Percentiles rank a stretch among this genome's conserved stretches.
Conservation (phyloP, 2,113 vertebrate genomes). For the Puffinus mauretanicus region DNA sequence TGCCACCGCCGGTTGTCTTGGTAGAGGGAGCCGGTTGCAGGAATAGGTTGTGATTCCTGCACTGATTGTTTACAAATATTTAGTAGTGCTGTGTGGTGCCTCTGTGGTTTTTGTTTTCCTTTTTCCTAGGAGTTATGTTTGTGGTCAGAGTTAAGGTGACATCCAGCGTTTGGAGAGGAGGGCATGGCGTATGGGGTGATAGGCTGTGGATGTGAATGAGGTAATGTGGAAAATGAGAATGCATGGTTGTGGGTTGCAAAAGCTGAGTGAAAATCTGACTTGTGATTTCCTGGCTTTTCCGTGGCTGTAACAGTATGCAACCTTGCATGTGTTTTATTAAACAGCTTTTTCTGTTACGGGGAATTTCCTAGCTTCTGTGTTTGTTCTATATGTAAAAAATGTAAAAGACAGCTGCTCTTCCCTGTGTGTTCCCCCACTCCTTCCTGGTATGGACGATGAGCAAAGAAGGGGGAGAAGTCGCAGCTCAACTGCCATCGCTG, state of each 20-base stretch:
- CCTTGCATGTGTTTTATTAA: neutral
- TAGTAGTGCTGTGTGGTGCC: neutral
- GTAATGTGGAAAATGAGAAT: neutral
- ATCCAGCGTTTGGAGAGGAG: neutral
- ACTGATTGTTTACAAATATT: neutral
- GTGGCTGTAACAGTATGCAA: neutral
- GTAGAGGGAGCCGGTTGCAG: neutral
- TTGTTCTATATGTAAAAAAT: neutral
- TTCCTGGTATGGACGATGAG: neutral
- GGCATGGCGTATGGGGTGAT: neutral
- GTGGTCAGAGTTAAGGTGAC: constrained; percentile 28
- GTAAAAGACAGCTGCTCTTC: neutral
- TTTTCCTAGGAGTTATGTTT: constrained; percentile 13
- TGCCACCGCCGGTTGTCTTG: neutral
- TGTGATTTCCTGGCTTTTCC: neutral
- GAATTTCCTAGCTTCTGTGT: neutral
- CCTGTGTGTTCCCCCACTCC: neutral
- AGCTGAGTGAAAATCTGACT: constrained; percentile 1
- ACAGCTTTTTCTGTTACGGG: neutral
- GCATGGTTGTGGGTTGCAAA: neutral
- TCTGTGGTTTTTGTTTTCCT: neutral
- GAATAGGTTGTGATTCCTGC: neutral
- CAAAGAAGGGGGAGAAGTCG: neutral
- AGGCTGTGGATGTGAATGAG: neutral
- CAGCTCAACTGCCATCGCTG: neutral